Conservation (phyloP, 2,113 vertebrate species). For the Aleadryas rufinucha region DNA sequence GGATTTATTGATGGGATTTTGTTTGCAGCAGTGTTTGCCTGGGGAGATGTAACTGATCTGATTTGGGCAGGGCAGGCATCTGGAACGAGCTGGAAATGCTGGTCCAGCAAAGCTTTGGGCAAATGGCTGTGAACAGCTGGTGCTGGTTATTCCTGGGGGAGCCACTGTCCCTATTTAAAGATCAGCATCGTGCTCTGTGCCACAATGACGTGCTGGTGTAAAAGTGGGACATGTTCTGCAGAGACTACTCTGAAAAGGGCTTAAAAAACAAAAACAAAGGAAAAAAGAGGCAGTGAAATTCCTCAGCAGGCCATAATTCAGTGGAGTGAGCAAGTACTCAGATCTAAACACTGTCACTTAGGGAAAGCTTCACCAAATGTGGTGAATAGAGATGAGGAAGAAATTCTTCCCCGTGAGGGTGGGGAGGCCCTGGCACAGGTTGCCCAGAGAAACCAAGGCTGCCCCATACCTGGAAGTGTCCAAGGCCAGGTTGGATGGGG, state of each 20-base stretch:
- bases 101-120: background rate
- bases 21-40: background rate
- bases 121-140: background rate
- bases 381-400: background rate
- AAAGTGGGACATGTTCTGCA: background rate
- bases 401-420: background rate
- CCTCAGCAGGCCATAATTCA: background rate
- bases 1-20: background rate
- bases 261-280: background rate
- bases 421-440: background rate
- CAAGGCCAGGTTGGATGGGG: accelerated
- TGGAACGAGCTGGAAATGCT: background rate
- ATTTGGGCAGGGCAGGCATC: background rate
- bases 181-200: background rate
- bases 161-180: background rate
- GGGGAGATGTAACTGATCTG: background rate
- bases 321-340: background rate
- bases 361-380: background rate
- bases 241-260: background rate
- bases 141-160: background rate
- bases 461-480: background rate
- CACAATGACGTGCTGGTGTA: accelerated
- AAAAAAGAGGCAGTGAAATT: background rate
- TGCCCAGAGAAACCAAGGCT: background rate
- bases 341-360: background rate